Evolutionary conservation across 1,140 invertebrate genomes (phyloP), one percentile per base, ranked within the genome.

Genomic region (Drosophila simulans): DNA sequence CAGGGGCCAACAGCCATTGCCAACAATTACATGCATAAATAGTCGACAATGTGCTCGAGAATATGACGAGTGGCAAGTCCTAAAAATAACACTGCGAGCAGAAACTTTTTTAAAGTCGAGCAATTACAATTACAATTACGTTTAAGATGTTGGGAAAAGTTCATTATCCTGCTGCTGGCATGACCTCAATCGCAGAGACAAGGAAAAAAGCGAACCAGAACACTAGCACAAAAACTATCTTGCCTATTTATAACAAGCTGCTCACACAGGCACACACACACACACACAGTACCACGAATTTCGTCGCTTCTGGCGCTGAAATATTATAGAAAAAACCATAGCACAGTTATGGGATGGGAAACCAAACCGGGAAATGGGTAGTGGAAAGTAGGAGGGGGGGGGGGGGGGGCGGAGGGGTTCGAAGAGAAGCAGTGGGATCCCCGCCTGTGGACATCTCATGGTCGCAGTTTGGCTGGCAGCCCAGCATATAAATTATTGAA

Each of bases 161-260:
- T 86, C 84, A 86, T 81, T 88, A 86, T 86, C 84, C 83, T 82
- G 39, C 66, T 69, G 80, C 71, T 73, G 74, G 66, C 76, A 73
- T 86, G 83, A 86, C 83, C 83, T 83, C 83, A 89, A 88, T 86
- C 71, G 58, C 51, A 69, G 60, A 77, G 63, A 35, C 59, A 55
- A 65, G 54, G 54, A 62, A 81, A 64, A 51, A 68, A 69, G 54
- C 39, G 48, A 72, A 69, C 57, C 76, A 83, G 72, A 64, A 68
- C 74, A 84, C 59, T 66, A 80, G 66, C 60, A 64, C 72, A 86
- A 79, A 76, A 86, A 86, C 75, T 86, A 82, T 82, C 83, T 79
- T 60, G 75, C 57, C 83, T 86, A 88, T 86, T 86, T 86, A 88
- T 86, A 86, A 64, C 77, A 54, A 60, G 48, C 27, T 51, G 48